A percentile compares a stretch with the other conserved stretches of the same genome.
phyloP scores from a whole-genome alignment of 2,888 invertebrate genomes.

The Melanophora roralis region DNA sequence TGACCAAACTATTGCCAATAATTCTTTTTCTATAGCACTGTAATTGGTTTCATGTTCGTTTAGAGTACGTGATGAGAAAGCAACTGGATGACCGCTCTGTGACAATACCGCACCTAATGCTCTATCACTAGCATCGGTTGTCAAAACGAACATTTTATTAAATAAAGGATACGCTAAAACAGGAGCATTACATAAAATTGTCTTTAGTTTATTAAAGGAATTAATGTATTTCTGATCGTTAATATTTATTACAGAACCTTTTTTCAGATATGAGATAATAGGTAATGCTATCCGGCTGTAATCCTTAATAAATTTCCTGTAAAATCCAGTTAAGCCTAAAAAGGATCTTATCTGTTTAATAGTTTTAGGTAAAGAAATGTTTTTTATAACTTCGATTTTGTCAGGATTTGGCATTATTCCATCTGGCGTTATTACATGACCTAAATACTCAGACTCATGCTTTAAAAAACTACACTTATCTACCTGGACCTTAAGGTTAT shows the following conservation, averaged over 20 bases:
- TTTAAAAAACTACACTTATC: conserved; percentile 28
- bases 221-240: conserved; percentile 22
- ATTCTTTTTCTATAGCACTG: conserved; percentile 14
- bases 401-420: not conserved
- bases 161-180: conserved; percentile 30
- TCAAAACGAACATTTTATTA: conserved; percentile 25
- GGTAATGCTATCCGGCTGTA: conserved; percentile 12
- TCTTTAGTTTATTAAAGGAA: conserved; percentile 32
- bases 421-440: not conserved
- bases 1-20: conserved; percentile 27
- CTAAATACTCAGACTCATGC: conserved; percentile 10
- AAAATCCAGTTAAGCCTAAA: not conserved
- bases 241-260: not conserved
- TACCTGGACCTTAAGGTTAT: conserved; percentile 18
- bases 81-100: too few relatives aligned
- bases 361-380: not conserved
- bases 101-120: too few relatives aligned
- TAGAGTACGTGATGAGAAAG: not conserved
- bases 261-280: conserved; percentile 16
- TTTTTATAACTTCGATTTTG: not conserved
- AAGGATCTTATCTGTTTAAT: not conserved
- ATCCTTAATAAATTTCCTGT: conserved; percentile 10
- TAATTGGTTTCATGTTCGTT: conserved; percentile 8
- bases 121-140: not conserved
- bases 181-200: not conserved